Percentiles rank a stretch among this genome's conserved stretches.
phyloP scores from a whole-genome alignment of 2,113 vertebrate species.

The Dipodomys merriami region DNA sequence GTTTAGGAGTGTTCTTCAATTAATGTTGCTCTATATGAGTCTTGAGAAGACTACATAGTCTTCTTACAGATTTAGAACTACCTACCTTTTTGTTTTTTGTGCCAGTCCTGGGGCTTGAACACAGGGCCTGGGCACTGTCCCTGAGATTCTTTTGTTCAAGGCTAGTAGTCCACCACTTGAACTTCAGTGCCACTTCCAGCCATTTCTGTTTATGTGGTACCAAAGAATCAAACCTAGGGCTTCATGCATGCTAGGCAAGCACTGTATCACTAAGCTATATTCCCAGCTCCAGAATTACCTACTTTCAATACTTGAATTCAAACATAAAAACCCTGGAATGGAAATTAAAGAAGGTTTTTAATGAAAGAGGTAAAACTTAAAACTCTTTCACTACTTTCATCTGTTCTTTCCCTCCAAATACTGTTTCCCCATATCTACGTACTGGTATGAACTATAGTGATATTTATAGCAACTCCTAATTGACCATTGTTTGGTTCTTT shows the following conservation, averaged over 20 bases:
- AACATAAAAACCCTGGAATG: not conserved
- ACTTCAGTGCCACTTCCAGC: no score
- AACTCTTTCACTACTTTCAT: not conserved
- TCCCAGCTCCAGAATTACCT: not conserved
- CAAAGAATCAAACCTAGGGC: no score
- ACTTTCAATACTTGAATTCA: not conserved
- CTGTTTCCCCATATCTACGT: not conserved
- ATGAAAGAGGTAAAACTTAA: not conserved
- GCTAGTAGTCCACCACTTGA: no score
- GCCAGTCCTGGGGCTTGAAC: no score
- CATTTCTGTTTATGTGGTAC: no score
- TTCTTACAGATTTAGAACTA: not conserved
- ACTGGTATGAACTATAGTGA: not conserved
- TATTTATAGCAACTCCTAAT: not conserved
- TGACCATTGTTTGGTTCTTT: not conserved
- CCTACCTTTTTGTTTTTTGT: not conserved
- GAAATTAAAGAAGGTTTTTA: constrained; percentile 29
- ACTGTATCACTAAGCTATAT: no score
- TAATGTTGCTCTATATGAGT: not conserved
- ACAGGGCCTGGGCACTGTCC: no score
- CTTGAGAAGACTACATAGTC: not conserved
- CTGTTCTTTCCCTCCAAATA: not conserved
- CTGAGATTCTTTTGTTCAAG: no score
- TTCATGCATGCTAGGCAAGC: no score
- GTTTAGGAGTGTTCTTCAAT: not conserved